Conservation (phyloP, 2,113 vertebrate species). For the Phasianus colchicus region DNA sequence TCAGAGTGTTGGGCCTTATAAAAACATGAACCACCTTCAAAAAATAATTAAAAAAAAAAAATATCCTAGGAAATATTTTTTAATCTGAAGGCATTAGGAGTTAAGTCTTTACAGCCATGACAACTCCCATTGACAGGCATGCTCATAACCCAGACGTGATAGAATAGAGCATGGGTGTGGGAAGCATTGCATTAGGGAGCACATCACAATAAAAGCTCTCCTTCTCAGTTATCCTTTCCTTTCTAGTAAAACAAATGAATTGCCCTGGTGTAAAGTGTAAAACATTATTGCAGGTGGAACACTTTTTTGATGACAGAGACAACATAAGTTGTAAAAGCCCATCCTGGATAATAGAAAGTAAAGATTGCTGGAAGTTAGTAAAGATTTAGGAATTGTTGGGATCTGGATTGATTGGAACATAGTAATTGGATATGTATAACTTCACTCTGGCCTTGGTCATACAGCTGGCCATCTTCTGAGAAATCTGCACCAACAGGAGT, state of each 20-base stretch:
- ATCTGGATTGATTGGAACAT: background rate
- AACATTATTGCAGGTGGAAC: constrained; percentile 51
- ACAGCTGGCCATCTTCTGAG: background rate
- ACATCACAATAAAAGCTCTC: constrained; percentile 41
- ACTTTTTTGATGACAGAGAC: constrained; percentile 24
- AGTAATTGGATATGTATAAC: background rate
- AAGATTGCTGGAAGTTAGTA: constrained; percentile 23
- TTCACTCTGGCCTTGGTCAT: background rate
- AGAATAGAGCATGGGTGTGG: constrained; percentile 20
- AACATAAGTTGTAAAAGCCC: constrained; percentile 24
- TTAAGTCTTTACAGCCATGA: constrained; percentile 50
- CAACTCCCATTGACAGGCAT: constrained; percentile 36
- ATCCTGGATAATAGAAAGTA: constrained; percentile 29
- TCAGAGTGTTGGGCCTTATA: constrained; percentile 6
- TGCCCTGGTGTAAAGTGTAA: constrained; percentile 33
- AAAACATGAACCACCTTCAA: background rate
- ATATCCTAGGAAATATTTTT: constrained; percentile 4
- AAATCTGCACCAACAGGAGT: background rate
- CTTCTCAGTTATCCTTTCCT: constrained; percentile 25
- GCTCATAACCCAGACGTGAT: constrained; percentile 38
- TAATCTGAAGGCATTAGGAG: constrained; percentile 55
- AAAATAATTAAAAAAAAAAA: background rate
- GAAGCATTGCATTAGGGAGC: constrained; percentile 20
- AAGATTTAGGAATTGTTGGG: constrained; percentile 7
- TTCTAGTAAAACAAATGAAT: constrained; percentile 61